These are phyloP conservation scores for Struthidea cinerea DNA, from an alignment of 2,113 vertebrate species.

Conservation along the genomic window DNA sequence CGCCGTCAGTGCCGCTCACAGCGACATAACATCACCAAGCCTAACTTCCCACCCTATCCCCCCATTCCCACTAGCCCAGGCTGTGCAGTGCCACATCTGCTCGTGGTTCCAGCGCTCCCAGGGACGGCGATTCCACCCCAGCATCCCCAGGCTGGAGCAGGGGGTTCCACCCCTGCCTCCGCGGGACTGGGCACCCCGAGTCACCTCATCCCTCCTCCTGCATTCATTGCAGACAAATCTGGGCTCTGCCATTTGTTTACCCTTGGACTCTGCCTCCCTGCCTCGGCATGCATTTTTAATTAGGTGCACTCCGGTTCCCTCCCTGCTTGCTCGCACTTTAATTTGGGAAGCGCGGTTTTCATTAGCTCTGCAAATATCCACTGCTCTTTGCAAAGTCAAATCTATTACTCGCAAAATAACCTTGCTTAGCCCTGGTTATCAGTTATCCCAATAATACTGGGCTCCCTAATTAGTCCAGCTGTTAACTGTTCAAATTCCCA, in stretches of 20 bases:
- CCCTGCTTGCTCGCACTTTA: not conserved
- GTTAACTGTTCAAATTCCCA: conserved; percentile 52
- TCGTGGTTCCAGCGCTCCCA: accelerated
- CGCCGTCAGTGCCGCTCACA: too few relatives aligned
- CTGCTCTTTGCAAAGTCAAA: conserved; percentile 57
- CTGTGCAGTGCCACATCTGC: not conserved
- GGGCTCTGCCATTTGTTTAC: not conserved
- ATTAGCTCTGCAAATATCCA: conserved; percentile 51
- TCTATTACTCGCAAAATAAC: conserved; percentile 45
- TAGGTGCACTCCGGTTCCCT: not conserved
- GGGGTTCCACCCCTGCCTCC: accelerated
- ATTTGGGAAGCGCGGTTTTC: conserved; percentile 28
- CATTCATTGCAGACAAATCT: not conserved
- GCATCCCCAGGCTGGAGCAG: accelerated
- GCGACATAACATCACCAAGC: too few relatives aligned
- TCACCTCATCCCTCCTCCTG: not conserved
- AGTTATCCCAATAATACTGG: conserved; percentile 45
- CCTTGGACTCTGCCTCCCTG: not conserved
- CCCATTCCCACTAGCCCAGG: not conserved
- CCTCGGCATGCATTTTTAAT: not conserved
- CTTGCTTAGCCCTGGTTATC: conserved; percentile 57
- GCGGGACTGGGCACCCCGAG: not conserved
- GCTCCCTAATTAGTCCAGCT: conserved; percentile 58
- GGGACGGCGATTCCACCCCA: not conserved
- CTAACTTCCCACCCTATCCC: too few relatives aligned